These are phyloP conservation scores for Selene dorsalis DNA, from an alignment of 2,797 vertebrate species.

Conservation along the genomic window DNA sequence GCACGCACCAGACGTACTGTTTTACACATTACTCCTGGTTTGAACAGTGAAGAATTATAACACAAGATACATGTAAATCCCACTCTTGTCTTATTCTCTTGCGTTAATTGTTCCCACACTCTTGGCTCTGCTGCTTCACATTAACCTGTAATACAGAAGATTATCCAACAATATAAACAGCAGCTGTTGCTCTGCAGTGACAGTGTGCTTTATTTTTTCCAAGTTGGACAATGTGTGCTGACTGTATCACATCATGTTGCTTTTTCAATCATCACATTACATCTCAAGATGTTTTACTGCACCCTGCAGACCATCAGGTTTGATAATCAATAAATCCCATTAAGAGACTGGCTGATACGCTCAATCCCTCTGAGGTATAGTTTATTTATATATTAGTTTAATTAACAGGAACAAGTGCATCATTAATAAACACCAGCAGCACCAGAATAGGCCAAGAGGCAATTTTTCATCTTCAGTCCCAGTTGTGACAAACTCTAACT, in stretches of 20 bases:
- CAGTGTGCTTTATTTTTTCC: conserved; percentile 18
- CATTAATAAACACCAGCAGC: background rate
- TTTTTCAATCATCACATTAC: conserved; percentile 14
- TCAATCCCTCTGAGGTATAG: background rate
- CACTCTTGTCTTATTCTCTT: conserved; percentile 70
- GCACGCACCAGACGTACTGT: conserved; percentile 17
- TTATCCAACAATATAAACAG: conserved; percentile 41
- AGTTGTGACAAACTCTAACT: background rate
- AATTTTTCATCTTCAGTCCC: background rate
- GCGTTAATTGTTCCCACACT: conserved; percentile 84
- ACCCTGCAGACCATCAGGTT: background rate
- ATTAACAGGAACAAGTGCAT: background rate
- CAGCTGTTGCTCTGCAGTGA: conserved; percentile 49
- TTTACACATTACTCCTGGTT: conserved; percentile 11
- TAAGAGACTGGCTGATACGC: background rate
- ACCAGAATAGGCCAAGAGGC: background rate
- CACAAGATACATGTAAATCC: conserved; percentile 45
- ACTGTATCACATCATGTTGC: background rate
- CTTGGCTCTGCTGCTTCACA: conserved; percentile 83
- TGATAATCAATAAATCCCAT: background rate
- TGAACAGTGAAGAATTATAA: conserved; percentile 38
- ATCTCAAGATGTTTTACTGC: background rate
- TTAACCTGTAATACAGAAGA: conserved; percentile 54
- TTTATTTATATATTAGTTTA: background rate
- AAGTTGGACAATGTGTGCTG: conserved; percentile 23